Base-by-base conservation (phyloP, 2,888 invertebrate species). In the Pharmacophagus antenor region DNA sequence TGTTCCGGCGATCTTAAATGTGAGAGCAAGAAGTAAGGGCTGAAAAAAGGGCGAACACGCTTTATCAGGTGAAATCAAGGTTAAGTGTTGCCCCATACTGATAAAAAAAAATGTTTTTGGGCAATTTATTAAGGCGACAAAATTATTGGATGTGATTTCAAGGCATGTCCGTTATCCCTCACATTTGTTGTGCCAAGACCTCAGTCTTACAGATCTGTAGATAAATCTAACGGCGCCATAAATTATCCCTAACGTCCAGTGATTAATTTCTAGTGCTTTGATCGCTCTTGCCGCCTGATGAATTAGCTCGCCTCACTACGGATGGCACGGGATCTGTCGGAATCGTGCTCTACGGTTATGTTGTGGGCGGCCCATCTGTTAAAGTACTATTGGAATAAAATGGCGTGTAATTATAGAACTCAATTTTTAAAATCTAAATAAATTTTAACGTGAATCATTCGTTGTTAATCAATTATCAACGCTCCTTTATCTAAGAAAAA, bases 201-300 rank as follows among this genome's bases (percentile, higher is more conserved):
- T 27, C 6, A 44, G 10, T n/a, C 12, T 31, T 46, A 20, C 25
- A 54, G 55, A 55, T 55, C 27, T 22, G 10, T 17, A 31, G 47
- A 47, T 55, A 55, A 55, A 31, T 18, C 42, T 46, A 54, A 54
- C 27, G n/a, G 44, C 20, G n/a, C n/a, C 42, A 25, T 54, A 54
- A 46, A 18, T 54, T 54, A 54, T 54, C 27, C 54, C 20, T n/a
- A 54, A 44, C 46, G n/a, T 49, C 25, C 49, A 27, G 44, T 54
- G 54, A 54, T 54, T 54, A 54, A 54, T 54, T 54, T 54, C 44
- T 27, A 44, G n/a, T 54, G 41, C 54, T 46, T 22, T 54, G 54
- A 44, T 44, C 44, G 42, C 22, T 46, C 27, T 44, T 23, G 54
- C 54, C 54, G 54, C 44, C 54, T 54, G 54, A 54, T 54, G 25